These are phyloP conservation scores for Drosophila serrata DNA, from an alignment of 1,140 invertebrate genomes.

Conservation along the genomic window DNA sequence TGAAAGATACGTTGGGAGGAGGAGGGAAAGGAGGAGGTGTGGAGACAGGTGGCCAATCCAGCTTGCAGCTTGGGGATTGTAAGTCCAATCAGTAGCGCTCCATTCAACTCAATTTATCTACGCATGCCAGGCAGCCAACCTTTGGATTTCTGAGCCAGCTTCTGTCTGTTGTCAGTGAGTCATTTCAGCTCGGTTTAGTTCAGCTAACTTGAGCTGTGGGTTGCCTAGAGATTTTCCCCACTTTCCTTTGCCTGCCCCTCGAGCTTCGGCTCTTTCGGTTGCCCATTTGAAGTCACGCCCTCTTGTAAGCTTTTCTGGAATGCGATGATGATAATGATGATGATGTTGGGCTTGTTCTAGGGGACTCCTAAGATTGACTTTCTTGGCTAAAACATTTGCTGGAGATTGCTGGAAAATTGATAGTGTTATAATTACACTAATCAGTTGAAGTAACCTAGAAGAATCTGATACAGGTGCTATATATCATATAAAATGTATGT, in stretches of 20 bases:
- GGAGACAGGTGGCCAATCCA: constrained; percentile 20
- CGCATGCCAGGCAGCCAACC: constrained; percentile 65
- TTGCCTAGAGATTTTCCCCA: constrained; percentile 32
- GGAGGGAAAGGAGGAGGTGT: background rate
- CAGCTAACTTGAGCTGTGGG: constrained; percentile 44
- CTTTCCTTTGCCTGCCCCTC: constrained; percentile 18
- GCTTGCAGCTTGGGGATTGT: constrained; percentile 15
- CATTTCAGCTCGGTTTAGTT: constrained; percentile 55
- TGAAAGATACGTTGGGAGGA: constrained; percentile 40
- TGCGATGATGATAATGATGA: constrained; percentile 4
- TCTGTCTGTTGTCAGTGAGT: constrained; percentile 33
- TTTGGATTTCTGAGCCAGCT: constrained; percentile 34
- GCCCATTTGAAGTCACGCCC: constrained; percentile 27
- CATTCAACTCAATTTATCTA: constrained; percentile 80
- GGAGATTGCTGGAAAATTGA: constrained; percentile 6
- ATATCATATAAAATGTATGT: background rate
- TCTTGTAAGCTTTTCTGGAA: constrained; percentile 16
- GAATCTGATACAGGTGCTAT: background rate
- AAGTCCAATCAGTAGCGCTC: constrained; percentile 69
- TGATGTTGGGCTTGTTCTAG: constrained; percentile 12
- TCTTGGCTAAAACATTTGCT: background rate
- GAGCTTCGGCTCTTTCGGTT: constrained; percentile 1
- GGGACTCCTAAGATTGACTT: background rate
- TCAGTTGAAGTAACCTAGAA: background rate
- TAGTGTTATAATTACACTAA: constrained; percentile 5